phyloP scores from a whole-genome alignment of 1,140 invertebrate genomes.

The Penaeus chinensis region DNA sequence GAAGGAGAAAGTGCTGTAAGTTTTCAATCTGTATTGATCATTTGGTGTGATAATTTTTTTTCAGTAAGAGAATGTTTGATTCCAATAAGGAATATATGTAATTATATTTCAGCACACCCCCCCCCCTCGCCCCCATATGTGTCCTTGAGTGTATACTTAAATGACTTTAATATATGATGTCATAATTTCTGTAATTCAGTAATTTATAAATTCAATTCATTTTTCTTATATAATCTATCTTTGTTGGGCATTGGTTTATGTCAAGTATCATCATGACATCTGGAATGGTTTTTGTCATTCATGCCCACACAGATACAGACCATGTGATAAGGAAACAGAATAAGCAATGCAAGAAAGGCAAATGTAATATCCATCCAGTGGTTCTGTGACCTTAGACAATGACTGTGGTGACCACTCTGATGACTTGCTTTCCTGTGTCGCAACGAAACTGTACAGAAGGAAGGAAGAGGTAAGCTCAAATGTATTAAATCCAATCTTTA shows the following conservation, averaged over 20 bases:
- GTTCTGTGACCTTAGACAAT: slow-evolving; percentile 95
- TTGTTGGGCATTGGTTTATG: too few species aligned
- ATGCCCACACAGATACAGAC: slow-evolving; percentile 74
- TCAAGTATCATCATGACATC: too few species aligned
- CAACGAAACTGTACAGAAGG: slow-evolving; percentile 91
- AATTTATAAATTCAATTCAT: too few species aligned
- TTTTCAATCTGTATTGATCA: slow-evolving; percentile 54
- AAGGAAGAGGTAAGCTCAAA: slow-evolving; percentile 75
- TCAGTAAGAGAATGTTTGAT: background rate
- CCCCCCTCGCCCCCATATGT: too few species aligned
- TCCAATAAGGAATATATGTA: too few species aligned
- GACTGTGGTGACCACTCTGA: slow-evolving; percentile 95
- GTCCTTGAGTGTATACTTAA: too few species aligned
- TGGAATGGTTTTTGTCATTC: too few species aligned
- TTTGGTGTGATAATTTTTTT: background rate
- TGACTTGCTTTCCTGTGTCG: slow-evolving; percentile 88
- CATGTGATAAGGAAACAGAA: slow-evolving; percentile 85
- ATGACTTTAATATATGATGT: too few species aligned
- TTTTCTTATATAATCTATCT: too few species aligned
- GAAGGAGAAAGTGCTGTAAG: slow-evolving; percentile 88
- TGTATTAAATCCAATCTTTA: background rate
- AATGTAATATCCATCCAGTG: slow-evolving; percentile 95
- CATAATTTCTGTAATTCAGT: too few species aligned
- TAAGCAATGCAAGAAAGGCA: slow-evolving; percentile 89
- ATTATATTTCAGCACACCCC: too few species aligned